Evolutionary conservation across 2,113 vertebrate genomes (phyloP).

Genomic region (Vulpes ferrilata): DNA sequence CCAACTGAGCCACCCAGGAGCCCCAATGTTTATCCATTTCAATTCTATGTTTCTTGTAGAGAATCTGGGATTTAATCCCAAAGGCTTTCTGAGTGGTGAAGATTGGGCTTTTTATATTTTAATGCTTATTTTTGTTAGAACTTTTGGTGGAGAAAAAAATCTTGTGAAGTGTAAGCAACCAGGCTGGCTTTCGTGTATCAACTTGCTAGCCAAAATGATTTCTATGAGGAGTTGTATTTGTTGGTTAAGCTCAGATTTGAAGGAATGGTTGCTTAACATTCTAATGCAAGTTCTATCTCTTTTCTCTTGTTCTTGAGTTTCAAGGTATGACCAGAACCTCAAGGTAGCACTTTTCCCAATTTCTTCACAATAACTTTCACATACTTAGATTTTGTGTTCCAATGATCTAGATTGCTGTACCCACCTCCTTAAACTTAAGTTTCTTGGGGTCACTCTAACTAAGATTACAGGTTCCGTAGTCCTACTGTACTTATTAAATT

Average conservation of each 20-base stretch:
- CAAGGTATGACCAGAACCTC: not conserved
- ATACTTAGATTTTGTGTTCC: not conserved
- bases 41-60: not conserved
- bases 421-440: not conserved
- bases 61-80: not conserved
- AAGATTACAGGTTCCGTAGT: not conserved
- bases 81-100: not conserved
- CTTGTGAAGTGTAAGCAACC: not conserved
- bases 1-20: too few species aligned
- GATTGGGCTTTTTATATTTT: conserved; percentile 36
- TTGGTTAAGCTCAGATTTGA: not conserved
- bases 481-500: not conserved
- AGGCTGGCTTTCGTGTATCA: not conserved
- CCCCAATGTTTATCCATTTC: not conserved
- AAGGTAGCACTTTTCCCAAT: not conserved
- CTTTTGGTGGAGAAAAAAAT: not conserved
- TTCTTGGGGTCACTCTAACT: not conserved
- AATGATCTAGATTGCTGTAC: not conserved
- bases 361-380: not conserved
- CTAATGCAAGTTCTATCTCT: not conserved
- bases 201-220: not conserved
- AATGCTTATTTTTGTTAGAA: conserved; percentile 44
- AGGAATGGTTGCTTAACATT: not conserved
- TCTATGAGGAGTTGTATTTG: not conserved
- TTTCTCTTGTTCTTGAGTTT: not conserved